Conservation (phyloP, 2,113 vertebrate species). For the Panthera leo region DNA sequence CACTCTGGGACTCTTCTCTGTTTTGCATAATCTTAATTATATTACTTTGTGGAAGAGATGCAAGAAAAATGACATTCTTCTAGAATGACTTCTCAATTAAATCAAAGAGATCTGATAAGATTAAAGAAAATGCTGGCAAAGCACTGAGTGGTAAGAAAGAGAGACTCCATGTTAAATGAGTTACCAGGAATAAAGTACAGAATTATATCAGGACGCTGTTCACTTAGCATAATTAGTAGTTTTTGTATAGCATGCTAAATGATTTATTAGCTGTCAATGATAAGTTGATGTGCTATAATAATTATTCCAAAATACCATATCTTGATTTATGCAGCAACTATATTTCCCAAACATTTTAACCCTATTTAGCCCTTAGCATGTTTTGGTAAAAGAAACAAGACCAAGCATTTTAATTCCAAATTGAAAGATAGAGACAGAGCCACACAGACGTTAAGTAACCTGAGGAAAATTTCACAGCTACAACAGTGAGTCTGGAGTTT, state of each 20-base stretch:
- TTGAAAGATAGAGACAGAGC: background rate
- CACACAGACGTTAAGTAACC: background rate
- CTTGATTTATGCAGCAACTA: constrained; percentile 57
- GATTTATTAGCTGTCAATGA: constrained; percentile 74
- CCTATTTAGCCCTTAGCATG: background rate
- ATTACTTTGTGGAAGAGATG: constrained; percentile 74
- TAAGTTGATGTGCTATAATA: constrained; percentile 52
- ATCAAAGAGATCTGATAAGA: constrained; percentile 78
- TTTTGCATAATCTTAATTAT: constrained; percentile 81
- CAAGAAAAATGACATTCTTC: constrained; percentile 80
- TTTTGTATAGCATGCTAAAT: constrained; percentile 66
- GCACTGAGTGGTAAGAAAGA: constrained; percentile 64
- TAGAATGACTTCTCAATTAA: constrained; percentile 81
- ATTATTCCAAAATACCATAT: constrained; percentile 61
- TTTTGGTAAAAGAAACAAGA: constrained; percentile 30
- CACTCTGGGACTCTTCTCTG: constrained; percentile 64
- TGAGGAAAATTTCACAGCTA: background rate
- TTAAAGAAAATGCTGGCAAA: constrained; percentile 80
- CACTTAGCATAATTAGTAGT: constrained; percentile 75
- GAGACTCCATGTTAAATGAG: constrained; percentile 70
- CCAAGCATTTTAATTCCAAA: background rate
- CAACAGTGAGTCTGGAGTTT: background rate
- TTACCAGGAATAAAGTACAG: constrained; percentile 65
- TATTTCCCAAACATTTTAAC: constrained; percentile 59
- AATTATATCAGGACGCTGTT: constrained; percentile 64